Evolutionary conservation across 2,888 invertebrate species (phyloP), one percentile per base, ranked within the genome.

Genomic region (Yponomeuta plumbellus): DNA sequence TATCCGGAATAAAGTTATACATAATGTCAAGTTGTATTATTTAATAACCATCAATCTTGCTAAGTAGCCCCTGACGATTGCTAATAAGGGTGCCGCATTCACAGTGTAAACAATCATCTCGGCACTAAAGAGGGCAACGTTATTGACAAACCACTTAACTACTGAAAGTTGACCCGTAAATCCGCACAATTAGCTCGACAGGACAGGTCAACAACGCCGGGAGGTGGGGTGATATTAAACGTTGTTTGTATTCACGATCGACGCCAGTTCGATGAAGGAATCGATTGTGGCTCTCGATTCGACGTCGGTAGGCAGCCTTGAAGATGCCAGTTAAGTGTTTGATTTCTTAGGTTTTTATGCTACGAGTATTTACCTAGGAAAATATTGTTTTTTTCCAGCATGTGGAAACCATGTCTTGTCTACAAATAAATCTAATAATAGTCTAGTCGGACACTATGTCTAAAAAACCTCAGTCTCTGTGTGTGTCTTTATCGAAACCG

Each of bases 91-190:
- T 40, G 63, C n/a, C 44, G 44, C 44, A 52, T 52, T 52, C 44
- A 52, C 44, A 17, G 13, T 20, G 69, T 74, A 68, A 75, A 76
- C 73, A 69, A 71, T 69, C 69, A 70, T 71, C 68, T 68, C 67
- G 69, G 65, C 72, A 73, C 74, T 75, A 75, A 76, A 73, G 73
- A 73, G 73, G 75, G 71, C 77, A 76, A 68, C 63, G 34, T 68
- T 66, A 68, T 65, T 20, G 62, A 21, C 34, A 61, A 17, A 52
- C 44, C 13, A 17, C 44, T 4, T 17, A 52, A 52, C 44, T 17
- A 52, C 17, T 52, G 13, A 52, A 52, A 52, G 17, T 17, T 52
- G 44, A 52, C 17, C 44, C 17, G 17, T 52, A 52, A 17, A 52
- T 17, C 44, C 44, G 17, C 4, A 52, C 44, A 17, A 17, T 52